Conservation (phyloP, 1,140 invertebrate species). For the Leptinotarsa texana region DNA sequence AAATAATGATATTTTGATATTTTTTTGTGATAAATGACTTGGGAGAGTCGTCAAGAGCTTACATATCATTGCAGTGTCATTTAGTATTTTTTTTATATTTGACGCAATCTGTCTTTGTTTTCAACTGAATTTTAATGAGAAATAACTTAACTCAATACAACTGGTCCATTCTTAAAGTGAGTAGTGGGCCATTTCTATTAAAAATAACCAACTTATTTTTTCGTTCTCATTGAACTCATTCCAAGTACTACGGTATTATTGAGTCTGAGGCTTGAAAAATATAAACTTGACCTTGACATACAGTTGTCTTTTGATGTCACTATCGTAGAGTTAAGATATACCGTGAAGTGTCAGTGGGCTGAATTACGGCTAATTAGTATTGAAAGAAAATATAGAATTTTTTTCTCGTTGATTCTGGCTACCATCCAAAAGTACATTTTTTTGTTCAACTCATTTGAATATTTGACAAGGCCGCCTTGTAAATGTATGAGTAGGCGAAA, state of each 20-base stretch:
- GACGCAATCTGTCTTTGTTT: no score
- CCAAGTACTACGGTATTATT: background rate
- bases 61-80: no score
- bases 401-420: background rate
- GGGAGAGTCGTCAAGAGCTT: no score
- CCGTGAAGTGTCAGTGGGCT: background rate
- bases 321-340: no score
- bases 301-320: background rate
- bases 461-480: background rate
- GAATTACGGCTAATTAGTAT: conserved; percentile 1
- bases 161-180: no score
- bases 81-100: no score
- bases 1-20: no score
- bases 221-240: background rate
- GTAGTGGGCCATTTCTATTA: no score
- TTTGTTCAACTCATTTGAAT: background rate
- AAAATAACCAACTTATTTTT: no score
- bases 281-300: conserved; percentile 5
- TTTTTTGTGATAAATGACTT: no score
- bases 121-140: no score
- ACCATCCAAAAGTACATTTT: background rate
- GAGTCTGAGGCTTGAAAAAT: background rate
- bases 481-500: conserved; percentile 1
- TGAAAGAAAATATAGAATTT: background rate
- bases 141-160: no score